Evolutionary conservation across 2,797 vertebrate species (phyloP).

Genomic region (Rhynchonycteris naso): DNA sequence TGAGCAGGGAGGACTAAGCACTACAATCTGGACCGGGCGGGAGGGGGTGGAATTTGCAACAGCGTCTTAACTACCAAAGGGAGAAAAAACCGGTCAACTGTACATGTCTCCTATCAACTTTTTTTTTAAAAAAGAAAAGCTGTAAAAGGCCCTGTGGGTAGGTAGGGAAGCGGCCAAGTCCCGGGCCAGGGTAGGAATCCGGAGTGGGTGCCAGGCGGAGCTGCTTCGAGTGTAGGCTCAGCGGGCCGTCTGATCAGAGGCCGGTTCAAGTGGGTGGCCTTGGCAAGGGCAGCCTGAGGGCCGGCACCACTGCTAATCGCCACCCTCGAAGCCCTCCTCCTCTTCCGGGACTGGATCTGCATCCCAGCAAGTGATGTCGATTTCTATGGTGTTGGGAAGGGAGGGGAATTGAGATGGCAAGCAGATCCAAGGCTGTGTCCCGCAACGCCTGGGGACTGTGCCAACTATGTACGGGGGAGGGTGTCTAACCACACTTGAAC

Average conservation of each 20-base stretch:
- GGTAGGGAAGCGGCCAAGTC: conserved; percentile 68
- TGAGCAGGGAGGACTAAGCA: conserved; percentile 72
- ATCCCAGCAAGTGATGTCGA: conserved; percentile 98
- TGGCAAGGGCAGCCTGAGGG: conserved; percentile 60
- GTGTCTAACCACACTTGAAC: not conserved
- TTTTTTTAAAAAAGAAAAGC: conserved; percentile 76
- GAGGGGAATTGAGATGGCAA: not conserved
- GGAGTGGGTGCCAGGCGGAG: conserved; percentile 74
- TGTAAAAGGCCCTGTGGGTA: conserved; percentile 83
- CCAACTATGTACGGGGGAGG: not conserved
- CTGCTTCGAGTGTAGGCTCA: conserved; percentile 72
- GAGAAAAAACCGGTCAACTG: conserved; percentile 82
- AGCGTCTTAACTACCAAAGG: conserved; percentile 81
- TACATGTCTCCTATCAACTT: conserved; percentile 86
- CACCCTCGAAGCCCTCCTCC: conserved; percentile 90
- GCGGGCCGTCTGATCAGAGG: conserved; percentile 71
- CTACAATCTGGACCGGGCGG: conserved; percentile 71
- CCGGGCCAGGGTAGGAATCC: conserved; percentile 64
- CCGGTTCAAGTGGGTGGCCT: conserved; percentile 51
- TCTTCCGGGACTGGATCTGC: conserved; percentile 95
- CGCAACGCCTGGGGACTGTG: not conserved
- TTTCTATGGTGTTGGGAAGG: conserved; percentile 87
- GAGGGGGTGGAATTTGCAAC: conserved; percentile 69
- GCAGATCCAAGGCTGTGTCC: not conserved
- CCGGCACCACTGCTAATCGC: conserved; percentile 72